These are phyloP conservation scores for Zaprionus nigranus DNA, from an alignment of 1,140 invertebrate species.

Conservation along the genomic window DNA sequence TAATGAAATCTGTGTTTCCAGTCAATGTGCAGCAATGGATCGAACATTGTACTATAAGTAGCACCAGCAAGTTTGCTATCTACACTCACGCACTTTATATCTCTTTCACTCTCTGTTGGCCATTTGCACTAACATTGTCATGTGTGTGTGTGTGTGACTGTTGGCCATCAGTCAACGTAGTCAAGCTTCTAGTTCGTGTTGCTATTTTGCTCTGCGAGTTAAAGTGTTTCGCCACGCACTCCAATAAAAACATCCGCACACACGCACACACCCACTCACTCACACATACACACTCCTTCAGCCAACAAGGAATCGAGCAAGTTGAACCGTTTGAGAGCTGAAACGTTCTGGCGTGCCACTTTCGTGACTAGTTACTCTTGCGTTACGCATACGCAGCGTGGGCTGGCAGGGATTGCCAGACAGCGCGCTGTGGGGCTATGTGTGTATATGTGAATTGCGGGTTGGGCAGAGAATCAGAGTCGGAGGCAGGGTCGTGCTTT, in stretches of 20 bases:
- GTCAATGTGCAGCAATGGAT: slow-evolving; percentile 31
- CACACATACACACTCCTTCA: slow-evolving; percentile 44
- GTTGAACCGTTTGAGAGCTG: slow-evolving; percentile 43
- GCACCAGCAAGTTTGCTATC: slow-evolving; percentile 20
- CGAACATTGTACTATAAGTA: slow-evolving; percentile 8
- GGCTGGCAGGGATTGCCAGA: slow-evolving; percentile 47
- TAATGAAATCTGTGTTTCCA: slow-evolving; percentile 36
- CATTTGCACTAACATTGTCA: slow-evolving; percentile 20
- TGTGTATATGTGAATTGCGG: slow-evolving; percentile 8
- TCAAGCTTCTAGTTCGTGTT: slow-evolving; percentile 46
- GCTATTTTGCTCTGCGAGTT: slow-evolving; percentile 65
- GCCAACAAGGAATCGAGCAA: slow-evolving; percentile 13
- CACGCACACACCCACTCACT: slow-evolving; percentile 41
- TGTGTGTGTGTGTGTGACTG: slow-evolving; percentile 14
- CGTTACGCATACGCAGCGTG: slow-evolving; percentile 74
- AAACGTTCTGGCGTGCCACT: slow-evolving; percentile 48
- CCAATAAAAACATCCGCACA: slow-evolving; percentile 79
- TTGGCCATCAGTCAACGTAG: slow-evolving; percentile 36
- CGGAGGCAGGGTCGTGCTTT: slow-evolving; percentile 27
- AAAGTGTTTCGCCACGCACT: slow-evolving; percentile 80
- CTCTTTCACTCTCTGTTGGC: slow-evolving; percentile 8
- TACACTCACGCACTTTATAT: not conserved
- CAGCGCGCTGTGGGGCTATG: not conserved
- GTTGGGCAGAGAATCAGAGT: slow-evolving; percentile 5
- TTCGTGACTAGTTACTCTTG: slow-evolving; percentile 66